Evolutionary conservation across 2,113 vertebrate species (phyloP), one percentile per base, ranked within the genome.

Genomic region (Hippotragus niger): DNA sequence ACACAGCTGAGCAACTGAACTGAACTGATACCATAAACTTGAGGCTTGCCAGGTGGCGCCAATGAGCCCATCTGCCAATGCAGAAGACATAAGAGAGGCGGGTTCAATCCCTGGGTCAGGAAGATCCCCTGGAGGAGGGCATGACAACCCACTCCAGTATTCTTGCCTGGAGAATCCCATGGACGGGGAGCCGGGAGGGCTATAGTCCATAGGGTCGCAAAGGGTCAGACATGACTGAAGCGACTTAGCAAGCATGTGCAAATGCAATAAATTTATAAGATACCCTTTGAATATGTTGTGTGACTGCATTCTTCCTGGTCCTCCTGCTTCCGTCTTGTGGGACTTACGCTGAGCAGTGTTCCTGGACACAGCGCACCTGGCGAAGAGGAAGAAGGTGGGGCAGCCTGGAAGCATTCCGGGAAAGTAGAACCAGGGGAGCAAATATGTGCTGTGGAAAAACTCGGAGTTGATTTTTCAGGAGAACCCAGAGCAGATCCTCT

Each of bases 361-460:
- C 76, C 94, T n/a, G 29, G 71, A 71, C 52, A 29, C 90, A 83
- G 31, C 31, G 15, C 25, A 90, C 40, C 74, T 94, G 47, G 67
- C 29, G 36, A 87, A 88, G 45, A 31, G 29, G 83, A 90, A 71
- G 31, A 76, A 53, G 62, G 47, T 33, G 52, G 27, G 78, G 85
- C 52, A 55, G 58, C 83, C 57, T 33, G 14, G 67, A 92, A 92
- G 33, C 45, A 91, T 81, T 47, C 88, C 45, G 33, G 84, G 47
- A 86, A 96, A 86, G 47, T 5, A 43, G 82, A 94, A 74, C 2
- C 85, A 64, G 1, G 2, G 12, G 27, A 84, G 29, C 74, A 97
- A 84, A 92, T 53, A 85, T 45, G 89, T 40, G 57, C 57, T 62
- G 25, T 88, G 82, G 53, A 93, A 92, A 92, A 52, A 83, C 76